Evolutionary conservation across 1,140 invertebrate species (phyloP), one percentile per base, ranked within the genome.

Genomic region (Potamilus streckersoni): DNA sequence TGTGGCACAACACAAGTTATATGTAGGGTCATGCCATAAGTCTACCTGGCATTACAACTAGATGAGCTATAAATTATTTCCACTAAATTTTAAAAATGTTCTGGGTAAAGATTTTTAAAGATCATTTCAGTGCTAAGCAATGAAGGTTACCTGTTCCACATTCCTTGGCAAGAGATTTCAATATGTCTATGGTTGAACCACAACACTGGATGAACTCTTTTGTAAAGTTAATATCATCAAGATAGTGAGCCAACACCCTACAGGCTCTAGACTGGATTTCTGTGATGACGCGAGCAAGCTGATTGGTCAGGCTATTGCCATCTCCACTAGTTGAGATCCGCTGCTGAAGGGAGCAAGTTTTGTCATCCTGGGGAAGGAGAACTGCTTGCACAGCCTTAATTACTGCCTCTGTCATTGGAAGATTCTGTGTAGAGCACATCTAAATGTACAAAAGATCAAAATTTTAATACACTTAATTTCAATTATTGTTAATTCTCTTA

Each of bases 91-190:
- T 38, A 38, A 38, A 38, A 0, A 4, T 38, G 38, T 38, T 38
- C 38, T 38, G 38, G 38, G 8, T 38, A 4, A 38, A 38, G 38
- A 38, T 38, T 38, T 38, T 38, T 38, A 63, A 63, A 13, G 17
- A 63, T 63, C 31, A 14, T 63, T 63, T 17, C 20, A 68, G 27
- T 55, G 19, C 38, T 56, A 23, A 60, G 31, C n/a, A 55, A 73
- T 13, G 27, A n/a, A 23, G 16, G 23, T 63, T 78, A 87, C 87
- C 87, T 78, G 88, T 79, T 60, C 80, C 81, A 68, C 88, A 90
- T 23, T 89, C 88, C 71, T 90, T 90, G 67, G 89, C 82, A 20
- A 91, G 74, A 17, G 82, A 86, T 73, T 90, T 91, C 58, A 91
- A 82, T 55, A 86, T 85, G 68, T 91, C 86, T 59, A 90, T 86